Conservation (phyloP, 53 echinoderm and acorn worm species). For the Mesocentrotus franciscanus region DNA sequence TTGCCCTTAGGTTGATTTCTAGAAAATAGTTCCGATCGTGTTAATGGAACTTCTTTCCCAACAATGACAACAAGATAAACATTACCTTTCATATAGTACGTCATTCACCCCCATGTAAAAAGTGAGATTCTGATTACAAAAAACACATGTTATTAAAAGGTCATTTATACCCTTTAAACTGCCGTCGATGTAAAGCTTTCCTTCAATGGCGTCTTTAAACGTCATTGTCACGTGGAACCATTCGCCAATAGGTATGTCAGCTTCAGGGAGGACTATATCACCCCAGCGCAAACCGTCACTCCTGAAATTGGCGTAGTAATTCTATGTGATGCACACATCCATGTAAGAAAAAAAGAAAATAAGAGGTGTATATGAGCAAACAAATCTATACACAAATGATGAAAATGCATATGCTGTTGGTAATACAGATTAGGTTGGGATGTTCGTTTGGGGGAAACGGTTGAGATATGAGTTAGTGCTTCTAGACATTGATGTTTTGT, state of each 20-base stretch:
- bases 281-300: constrained; percentile 29
- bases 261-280: neutral
- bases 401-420: neutral
- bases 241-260: neutral
- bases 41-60: too few species aligned
- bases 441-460: too few species aligned
- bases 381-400: neutral
- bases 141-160: too few species aligned
- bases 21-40: too few species aligned
- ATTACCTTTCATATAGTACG: too few species aligned
- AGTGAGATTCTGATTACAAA: too few species aligned
- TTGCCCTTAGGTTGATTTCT: too few species aligned
- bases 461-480: too few species aligned
- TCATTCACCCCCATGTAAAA: too few species aligned
- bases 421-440: too few species aligned
- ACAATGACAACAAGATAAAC: too few species aligned
- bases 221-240: constrained; percentile 54
- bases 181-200: constrained; percentile 59
- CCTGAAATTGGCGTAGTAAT: constrained; percentile 1
- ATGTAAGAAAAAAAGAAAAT: neutral
- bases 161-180: neutral
- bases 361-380: neutral
- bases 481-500: too few species aligned
- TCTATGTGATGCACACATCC: neutral
- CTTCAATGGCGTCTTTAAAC: constrained; percentile 19